Base-by-base conservation (phyloP, 2,888 invertebrate species). In the Andrena chrysosceles region DNA sequence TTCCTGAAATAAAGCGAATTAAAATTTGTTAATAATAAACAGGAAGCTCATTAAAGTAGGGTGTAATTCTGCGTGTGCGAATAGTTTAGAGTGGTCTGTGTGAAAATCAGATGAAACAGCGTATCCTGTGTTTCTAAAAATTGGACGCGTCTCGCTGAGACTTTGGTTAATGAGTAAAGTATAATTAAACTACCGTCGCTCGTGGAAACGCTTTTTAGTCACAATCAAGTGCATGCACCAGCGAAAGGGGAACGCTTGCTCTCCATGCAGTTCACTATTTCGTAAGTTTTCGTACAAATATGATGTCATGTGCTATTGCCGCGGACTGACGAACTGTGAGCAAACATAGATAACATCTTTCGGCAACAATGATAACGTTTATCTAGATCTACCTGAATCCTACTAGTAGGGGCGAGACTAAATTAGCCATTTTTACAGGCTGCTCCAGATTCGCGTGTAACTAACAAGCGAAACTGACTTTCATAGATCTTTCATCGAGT, bases 331-430 rank as follows among this genome's bases (percentile, higher is more conserved):
- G 52, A 77, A 70, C 48, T 81, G 63, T n/a, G 76, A 80, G 62
- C 77, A 80, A 73, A 85, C 66, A 75, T 54, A 68, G 82, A 83
- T 84, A 87, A 87, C 48, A 70, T 62, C 72, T 80, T 81, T 87
- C 31, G 76, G 74, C 48, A 74, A 77, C 79, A 70, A 56, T 13
- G 83, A 86, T 78, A 85, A 83, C 70, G 62, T 80, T 71, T 88
- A 88, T 86, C 87, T 80, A 80, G 60, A 59, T 74, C 48, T 26
- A 63, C n/a, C 29, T 52, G 59, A 3, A 42, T 26, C 56, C 56
- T 56, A 13, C 23, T 62, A 35, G 52, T 67, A 48, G 23, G n/a
- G 23, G 5, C 31, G 8, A 10, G 23, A 52, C 52, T 54, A n/a
- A 31, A 60, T 52, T 33, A 29, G 7, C 5, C 1, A n/a, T 42